Percentiles rank a stretch among this genome's conserved stretches.
Evolutionary conservation across 1,140 invertebrate species (phyloP).

Genomic region (Ceratosolen solmsi): DNA sequence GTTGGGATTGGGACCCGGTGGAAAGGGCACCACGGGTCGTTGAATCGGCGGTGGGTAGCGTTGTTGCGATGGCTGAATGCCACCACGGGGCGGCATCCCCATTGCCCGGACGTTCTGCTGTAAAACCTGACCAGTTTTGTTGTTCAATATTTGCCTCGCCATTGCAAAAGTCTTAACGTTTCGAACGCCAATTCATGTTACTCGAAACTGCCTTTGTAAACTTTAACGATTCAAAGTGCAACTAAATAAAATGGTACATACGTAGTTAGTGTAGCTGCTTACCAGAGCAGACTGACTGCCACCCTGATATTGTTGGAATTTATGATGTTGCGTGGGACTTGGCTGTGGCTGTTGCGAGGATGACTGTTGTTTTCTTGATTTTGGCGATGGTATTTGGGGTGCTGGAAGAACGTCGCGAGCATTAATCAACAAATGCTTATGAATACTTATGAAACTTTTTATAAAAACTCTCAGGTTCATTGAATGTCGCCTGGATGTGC

Average conservation of each 20-base stretch:
- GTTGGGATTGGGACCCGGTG: conserved; percentile 71
- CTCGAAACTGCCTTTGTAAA: not conserved
- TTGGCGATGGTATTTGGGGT: conserved; percentile 74
- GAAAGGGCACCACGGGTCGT: conserved; percentile 70
- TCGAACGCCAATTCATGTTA: not conserved
- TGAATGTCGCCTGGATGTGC: too few species aligned
- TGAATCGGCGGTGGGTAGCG: conserved; percentile 73
- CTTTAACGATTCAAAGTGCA: conserved; percentile 40
- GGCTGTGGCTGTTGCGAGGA: conserved; percentile 74
- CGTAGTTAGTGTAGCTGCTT: conserved; percentile 73
- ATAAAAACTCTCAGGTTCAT: not conserved
- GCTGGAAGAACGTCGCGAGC: conserved; percentile 56
- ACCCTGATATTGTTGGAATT: conserved; percentile 74
- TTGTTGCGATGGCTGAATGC: conserved; percentile 69
- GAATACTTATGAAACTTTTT: too few species aligned
- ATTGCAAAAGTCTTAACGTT: not conserved
- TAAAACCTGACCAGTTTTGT: conserved; percentile 58
- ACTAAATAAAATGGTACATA: conserved; percentile 65
- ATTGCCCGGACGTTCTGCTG: conserved; percentile 72
- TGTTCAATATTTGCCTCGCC: not conserved
- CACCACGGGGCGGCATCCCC: conserved; percentile 70
- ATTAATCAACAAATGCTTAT: conserved; percentile 7
- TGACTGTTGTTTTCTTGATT: conserved; percentile 73
- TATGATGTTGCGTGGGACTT: conserved; percentile 76
- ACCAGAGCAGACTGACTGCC: conserved; percentile 73